phyloP scores from a whole-genome alignment of 2,888 invertebrate species.

The Himalopsyche anomala region DNA sequence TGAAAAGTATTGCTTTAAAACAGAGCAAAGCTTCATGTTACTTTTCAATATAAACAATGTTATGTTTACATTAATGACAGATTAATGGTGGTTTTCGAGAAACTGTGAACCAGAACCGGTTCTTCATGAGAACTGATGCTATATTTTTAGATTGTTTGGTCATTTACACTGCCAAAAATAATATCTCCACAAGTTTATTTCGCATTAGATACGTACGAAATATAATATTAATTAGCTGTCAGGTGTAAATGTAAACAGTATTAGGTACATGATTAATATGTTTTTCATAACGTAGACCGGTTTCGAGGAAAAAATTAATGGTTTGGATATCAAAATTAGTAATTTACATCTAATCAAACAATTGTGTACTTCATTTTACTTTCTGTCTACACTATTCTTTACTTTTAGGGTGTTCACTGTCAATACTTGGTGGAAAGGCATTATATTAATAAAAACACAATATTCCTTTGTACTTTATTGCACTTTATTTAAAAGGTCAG shows the following conservation, averaged over 20 bases:
- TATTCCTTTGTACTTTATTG: too few species aligned
- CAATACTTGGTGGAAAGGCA: too few species aligned
- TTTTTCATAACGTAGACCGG: not conserved
- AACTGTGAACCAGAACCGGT: not conserved
- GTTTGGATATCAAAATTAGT: too few species aligned
- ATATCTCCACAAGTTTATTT: not conserved
- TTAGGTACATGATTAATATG: not conserved
- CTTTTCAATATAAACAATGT: not conserved
- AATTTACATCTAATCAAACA: too few species aligned
- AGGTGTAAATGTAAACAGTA: not conserved
- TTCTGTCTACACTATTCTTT: too few species aligned
- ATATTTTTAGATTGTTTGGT: not conserved
- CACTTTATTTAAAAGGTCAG: too few species aligned
- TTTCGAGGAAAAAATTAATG: not conserved
- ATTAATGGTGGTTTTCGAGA: not conserved
- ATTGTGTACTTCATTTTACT: too few species aligned
- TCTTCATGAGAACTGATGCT: not conserved
- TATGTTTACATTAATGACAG: conserved; percentile 10
- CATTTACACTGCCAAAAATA: not conserved
- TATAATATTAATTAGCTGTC: not conserved
- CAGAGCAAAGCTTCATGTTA: not conserved
- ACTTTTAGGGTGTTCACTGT: too few species aligned
- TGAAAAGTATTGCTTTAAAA: not conserved
- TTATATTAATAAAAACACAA: too few species aligned
- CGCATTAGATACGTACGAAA: not conserved